Conservation (phyloP, 2,113 vertebrate species). For the Leucopternis melanops region DNA sequence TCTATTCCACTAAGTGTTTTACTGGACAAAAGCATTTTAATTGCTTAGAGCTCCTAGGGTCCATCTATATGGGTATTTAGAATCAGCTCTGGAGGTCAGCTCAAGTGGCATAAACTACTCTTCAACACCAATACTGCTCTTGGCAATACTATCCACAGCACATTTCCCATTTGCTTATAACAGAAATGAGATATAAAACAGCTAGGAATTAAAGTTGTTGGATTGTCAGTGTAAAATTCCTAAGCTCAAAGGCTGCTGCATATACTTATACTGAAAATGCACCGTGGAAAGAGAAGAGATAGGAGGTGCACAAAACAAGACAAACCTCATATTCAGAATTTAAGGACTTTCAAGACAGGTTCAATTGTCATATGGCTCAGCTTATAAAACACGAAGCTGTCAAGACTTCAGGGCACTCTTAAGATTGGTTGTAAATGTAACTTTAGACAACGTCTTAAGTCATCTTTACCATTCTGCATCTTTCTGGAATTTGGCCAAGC, state of each 20-base stretch:
- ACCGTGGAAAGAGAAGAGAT: not conserved
- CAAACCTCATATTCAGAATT: not conserved
- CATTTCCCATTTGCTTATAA: not conserved
- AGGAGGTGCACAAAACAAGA: not conserved
- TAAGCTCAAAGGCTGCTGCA: not conserved
- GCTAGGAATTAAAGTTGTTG: not conserved
- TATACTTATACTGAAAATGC: not conserved
- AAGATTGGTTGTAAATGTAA: not conserved
- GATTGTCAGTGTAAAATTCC: not conserved
- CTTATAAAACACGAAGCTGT: not conserved
- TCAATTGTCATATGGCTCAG: not conserved
- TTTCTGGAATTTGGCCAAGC: constrained; percentile 67
- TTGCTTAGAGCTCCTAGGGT: not conserved
- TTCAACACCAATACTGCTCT: not conserved
- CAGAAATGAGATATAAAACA: not conserved
- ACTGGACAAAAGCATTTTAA: not conserved
- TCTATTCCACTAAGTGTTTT: not conserved
- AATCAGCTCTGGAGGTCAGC: not conserved
- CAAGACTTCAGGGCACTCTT: not conserved
- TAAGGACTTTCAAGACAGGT: not conserved
- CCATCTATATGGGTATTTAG: not conserved
- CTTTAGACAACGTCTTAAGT: not conserved
- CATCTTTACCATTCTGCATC: constrained; percentile 69
- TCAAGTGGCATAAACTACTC: not conserved
- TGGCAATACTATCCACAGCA: not conserved